Evolutionary conservation across 1,140 invertebrate species (phyloP).

Genomic region (Lasaia peninsularis): DNA sequence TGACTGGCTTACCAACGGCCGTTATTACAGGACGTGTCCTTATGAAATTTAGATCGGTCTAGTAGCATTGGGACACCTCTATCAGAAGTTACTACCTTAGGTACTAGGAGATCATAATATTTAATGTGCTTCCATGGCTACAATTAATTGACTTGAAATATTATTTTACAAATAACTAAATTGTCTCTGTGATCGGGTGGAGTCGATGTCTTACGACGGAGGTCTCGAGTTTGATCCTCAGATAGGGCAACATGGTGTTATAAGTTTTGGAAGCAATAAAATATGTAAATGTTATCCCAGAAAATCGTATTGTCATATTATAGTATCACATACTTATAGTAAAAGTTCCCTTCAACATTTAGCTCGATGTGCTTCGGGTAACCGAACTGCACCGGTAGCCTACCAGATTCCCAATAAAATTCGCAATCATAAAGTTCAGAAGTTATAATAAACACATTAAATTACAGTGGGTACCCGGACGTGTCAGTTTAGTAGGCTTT

Average conservation of each 20-base stretch:
- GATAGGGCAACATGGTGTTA: too few relatives aligned
- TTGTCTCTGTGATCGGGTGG: too few relatives aligned
- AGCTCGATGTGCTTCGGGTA: conserved; percentile 4
- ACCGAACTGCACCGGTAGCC: conserved; percentile 6
- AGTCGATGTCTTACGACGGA: too few relatives aligned
- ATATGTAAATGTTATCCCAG: too few relatives aligned
- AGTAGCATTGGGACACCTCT: neutral
- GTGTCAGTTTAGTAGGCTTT: neutral
- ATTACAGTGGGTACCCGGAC: conserved; percentile 2
- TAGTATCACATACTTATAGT: neutral
- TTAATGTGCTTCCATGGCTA: neutral
- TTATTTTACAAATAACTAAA: too few relatives aligned
- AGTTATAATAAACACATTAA: neutral
- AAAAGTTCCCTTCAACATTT: conserved; percentile 6
- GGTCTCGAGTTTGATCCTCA: too few relatives aligned
- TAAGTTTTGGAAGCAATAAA: too few relatives aligned
- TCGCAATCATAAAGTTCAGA: neutral
- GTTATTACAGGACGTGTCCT: conserved; percentile 7
- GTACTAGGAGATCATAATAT: neutral
- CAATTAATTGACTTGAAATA: conserved; percentile 1
- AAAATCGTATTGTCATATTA: neutral
- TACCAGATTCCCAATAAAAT: neutral
- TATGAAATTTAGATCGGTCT: conserved; percentile 9
- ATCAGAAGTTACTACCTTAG: neutral
- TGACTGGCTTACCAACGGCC: conserved; percentile 7